These are phyloP conservation scores for Ictalurus furcatus DNA, from an alignment of 2,113 vertebrate genomes.

Conservation along the genomic window DNA sequence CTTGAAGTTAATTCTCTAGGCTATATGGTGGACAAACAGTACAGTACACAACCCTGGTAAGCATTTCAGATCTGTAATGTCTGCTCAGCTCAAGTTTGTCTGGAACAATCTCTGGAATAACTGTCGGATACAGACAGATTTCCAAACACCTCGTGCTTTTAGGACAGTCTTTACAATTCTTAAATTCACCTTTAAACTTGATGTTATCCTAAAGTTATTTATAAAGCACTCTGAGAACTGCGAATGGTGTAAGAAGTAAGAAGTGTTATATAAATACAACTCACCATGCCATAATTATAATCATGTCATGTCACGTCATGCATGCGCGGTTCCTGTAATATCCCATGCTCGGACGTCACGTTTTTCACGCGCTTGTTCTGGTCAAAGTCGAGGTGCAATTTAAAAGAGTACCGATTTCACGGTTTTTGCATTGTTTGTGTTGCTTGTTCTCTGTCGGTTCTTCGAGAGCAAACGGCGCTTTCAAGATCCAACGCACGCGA, in stretches of 20 bases:
- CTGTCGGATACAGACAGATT: neutral
- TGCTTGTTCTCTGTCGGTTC: neutral
- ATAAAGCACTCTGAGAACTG: neutral
- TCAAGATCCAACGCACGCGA: neutral
- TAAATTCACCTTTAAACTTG: neutral
- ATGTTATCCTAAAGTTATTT: no score
- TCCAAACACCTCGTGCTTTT: neutral
- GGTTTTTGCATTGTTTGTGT: neutral
- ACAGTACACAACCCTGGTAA: neutral
- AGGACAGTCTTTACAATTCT: neutral
- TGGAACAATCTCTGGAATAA: neutral
- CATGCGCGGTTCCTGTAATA: neutral
- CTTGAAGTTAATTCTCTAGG: neutral
- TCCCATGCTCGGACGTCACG: neutral
- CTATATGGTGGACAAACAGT: neutral
- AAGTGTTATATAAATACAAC: neutral
- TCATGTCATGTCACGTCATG: neutral
- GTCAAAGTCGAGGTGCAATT: neutral
- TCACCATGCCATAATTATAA: neutral
- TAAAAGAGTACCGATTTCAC: neutral
- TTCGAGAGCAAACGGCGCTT: neutral
- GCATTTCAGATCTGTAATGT: neutral
- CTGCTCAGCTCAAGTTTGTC: neutral
- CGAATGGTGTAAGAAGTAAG: neutral
- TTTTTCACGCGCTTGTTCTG: neutral